A percentile compares a stretch with the other conserved stretches of the same genome.
These are phyloP conservation scores for Athrips mouffetella DNA, from an alignment of 2,888 invertebrate genomes.

Conservation along the genomic window DNA sequence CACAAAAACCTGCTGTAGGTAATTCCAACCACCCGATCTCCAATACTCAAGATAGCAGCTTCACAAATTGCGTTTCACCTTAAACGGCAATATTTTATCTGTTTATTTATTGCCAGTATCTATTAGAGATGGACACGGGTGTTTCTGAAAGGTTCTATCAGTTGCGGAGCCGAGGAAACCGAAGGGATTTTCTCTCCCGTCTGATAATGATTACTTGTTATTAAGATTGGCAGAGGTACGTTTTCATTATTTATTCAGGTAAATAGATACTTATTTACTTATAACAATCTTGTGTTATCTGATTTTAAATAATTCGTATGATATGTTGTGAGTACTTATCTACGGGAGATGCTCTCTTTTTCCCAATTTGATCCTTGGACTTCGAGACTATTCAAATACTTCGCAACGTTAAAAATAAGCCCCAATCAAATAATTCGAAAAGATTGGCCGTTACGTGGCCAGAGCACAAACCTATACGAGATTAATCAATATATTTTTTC, in stretches of 20 bases:
- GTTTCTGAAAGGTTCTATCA: slow-evolving; percentile 7
- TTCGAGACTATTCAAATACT: no score
- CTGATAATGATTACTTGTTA: slow-evolving; percentile 4
- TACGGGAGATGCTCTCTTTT: no score
- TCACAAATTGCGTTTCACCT: slow-evolving; percentile 70
- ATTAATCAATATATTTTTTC: no score
- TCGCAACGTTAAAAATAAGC: no score
- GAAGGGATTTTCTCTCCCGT: neutral
- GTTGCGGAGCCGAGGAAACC: neutral
- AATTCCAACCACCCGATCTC: slow-evolving; percentile 60
- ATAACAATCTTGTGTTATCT: no score
- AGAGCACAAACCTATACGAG: no score
- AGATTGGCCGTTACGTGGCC: no score
- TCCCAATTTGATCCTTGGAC: no score
- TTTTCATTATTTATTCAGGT: no score
- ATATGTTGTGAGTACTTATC: no score
- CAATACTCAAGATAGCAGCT: slow-evolving; percentile 62
- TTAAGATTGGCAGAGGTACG: slow-evolving; percentile 3
- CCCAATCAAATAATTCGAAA: no score
- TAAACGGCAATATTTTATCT: slow-evolving; percentile 68
- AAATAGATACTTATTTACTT: neutral
- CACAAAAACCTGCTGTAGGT: slow-evolving; percentile 74
- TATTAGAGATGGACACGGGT: slow-evolving; percentile 26
- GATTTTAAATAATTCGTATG: no score
- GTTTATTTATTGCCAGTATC: slow-evolving; percentile 64